Percentiles rank a stretch among this genome's conserved stretches.
Evolutionary conservation across 2,888 invertebrate genomes (phyloP).

Genomic region (Orthosia cruda): DNA sequence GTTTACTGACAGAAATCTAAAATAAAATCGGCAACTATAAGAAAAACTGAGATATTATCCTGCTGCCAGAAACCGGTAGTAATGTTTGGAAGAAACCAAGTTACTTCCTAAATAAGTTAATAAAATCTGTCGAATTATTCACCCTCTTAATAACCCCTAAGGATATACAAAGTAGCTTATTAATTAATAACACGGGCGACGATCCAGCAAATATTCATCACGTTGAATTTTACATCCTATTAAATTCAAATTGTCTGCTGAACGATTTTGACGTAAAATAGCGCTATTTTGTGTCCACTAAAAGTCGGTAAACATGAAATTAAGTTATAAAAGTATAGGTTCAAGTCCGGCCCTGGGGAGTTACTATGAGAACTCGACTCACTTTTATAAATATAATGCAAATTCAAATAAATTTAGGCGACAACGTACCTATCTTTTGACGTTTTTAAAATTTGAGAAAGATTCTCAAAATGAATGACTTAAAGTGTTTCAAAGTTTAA

Average conservation of each 20-base stretch:
- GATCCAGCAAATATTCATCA: slow-evolving; percentile 42
- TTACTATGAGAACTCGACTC: slow-evolving; percentile 43
- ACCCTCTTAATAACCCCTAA: slow-evolving; percentile 32
- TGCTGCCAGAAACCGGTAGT: background rate
- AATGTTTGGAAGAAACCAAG: slow-evolving; percentile 23
- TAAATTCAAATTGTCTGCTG: slow-evolving; percentile 55
- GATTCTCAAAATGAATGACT: too few relatives aligned
- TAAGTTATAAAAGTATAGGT: slow-evolving; percentile 60
- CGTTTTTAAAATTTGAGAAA: too few relatives aligned
- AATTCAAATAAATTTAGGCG: background rate
- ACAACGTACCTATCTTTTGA: too few relatives aligned
- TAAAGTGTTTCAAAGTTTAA: background rate
- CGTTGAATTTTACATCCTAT: slow-evolving; percentile 51
- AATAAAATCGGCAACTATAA: background rate
- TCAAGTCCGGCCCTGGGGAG: slow-evolving; percentile 35
- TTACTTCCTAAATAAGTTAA: slow-evolving; percentile 14
- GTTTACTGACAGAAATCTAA: too few relatives aligned
- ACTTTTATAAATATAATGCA: background rate
- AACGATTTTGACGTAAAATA: slow-evolving; percentile 52
- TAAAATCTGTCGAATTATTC: slow-evolving; percentile 36
- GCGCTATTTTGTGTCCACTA: slow-evolving; percentile 52
- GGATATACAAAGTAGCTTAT: slow-evolving; percentile 38
- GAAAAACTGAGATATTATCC: background rate
- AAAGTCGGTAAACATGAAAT: slow-evolving; percentile 61
- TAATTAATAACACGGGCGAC: slow-evolving; percentile 47